A percentile compares a stretch with the other conserved stretches of the same genome.
Conservation (phyloP, 2,888 invertebrate genomes). For the Scrobipalpa costella region DNA sequence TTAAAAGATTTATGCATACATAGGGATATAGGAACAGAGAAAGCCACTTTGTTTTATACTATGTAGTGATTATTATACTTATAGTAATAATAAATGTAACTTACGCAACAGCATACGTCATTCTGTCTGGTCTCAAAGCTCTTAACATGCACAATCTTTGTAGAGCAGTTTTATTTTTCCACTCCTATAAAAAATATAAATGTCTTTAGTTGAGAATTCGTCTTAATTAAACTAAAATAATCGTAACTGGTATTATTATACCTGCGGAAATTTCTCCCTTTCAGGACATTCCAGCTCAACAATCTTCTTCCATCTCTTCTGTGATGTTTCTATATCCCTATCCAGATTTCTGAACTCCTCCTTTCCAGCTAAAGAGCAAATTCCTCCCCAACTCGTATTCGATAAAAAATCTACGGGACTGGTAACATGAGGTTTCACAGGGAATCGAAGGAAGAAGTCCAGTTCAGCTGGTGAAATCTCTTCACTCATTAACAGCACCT, state of each 20-base stretch:
- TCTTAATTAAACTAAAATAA: not conserved
- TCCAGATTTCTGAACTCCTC: slow-evolving; percentile 97
- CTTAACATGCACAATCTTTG: slow-evolving; percentile 98
- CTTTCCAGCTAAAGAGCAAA: slow-evolving; percentile 93
- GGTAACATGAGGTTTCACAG: slow-evolving; percentile 94
- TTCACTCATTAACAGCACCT: slow-evolving; percentile 93
- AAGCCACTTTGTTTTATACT: no score
- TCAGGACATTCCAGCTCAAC: slow-evolving; percentile 97
- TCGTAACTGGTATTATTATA: slow-evolving; percentile 36
- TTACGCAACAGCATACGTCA: slow-evolving; percentile 97
- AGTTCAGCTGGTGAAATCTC: slow-evolving; percentile 92
- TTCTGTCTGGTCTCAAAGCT: slow-evolving; percentile 95
- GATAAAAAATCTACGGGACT: slow-evolving; percentile 97
- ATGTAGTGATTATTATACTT: no score
- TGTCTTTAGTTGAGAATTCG: not conserved
- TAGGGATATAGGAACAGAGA: no score
- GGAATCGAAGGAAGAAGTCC: slow-evolving; percentile 96
- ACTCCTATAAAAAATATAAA: slow-evolving; percentile 81
- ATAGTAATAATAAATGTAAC: no score
- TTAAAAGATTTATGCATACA: no score
- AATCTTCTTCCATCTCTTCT: slow-evolving; percentile 98
- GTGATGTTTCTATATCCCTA: slow-evolving; percentile 96
- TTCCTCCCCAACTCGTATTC: slow-evolving; percentile 96
- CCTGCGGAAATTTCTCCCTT: slow-evolving; percentile 96
- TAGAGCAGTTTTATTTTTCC: slow-evolving; percentile 97